phyloP scores from a whole-genome alignment of 2,888 invertebrate species.

The Helicoverpa assulta region DNA sequence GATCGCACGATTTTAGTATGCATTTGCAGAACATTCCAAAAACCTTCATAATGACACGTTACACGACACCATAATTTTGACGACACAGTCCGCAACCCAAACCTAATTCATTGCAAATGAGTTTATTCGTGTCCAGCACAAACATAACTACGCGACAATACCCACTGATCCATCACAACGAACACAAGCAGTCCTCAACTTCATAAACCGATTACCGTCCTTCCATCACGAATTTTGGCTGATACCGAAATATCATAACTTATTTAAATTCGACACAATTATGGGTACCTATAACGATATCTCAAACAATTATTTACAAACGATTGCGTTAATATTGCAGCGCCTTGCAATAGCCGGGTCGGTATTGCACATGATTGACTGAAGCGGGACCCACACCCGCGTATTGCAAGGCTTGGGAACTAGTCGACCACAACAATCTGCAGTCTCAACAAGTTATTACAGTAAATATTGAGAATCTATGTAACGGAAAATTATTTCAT shows the following conservation, averaged over 20 bases:
- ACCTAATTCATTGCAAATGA: conserved; percentile 59
- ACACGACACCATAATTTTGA: conserved; percentile 67
- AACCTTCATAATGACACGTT: conserved; percentile 69
- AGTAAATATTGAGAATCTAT: conserved; percentile 50
- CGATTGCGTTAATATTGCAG: conserved; percentile 55
- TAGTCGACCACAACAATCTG: conserved; percentile 36
- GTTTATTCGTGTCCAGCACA: conserved; percentile 63
- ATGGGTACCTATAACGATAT: conserved; percentile 57
- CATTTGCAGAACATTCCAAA: conserved; percentile 80
- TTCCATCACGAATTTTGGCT: conserved; percentile 60
- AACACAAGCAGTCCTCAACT: conserved; percentile 36
- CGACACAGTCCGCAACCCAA: conserved; percentile 61
- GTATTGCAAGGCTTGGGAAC: conserved; percentile 34
- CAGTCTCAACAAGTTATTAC: conserved; percentile 41
- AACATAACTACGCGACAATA: conserved; percentile 45
- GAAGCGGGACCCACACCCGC: conserved; percentile 17
- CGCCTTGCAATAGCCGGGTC: conserved; percentile 34
- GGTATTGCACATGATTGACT: conserved; percentile 28
- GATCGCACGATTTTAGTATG: conserved; percentile 86
- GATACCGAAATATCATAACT: conserved; percentile 62
- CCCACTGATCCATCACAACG: conserved; percentile 25
- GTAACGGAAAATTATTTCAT: conserved; percentile 41
- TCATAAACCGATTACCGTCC: conserved; percentile 34
- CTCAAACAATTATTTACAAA: conserved; percentile 65
- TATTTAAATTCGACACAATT: conserved; percentile 64